Percentiles rank a stretch among this genome's conserved stretches.
These are phyloP conservation scores for Stenotaenia linearis DNA, from an alignment of 2,888 invertebrate species.

Conservation along the genomic window DNA sequence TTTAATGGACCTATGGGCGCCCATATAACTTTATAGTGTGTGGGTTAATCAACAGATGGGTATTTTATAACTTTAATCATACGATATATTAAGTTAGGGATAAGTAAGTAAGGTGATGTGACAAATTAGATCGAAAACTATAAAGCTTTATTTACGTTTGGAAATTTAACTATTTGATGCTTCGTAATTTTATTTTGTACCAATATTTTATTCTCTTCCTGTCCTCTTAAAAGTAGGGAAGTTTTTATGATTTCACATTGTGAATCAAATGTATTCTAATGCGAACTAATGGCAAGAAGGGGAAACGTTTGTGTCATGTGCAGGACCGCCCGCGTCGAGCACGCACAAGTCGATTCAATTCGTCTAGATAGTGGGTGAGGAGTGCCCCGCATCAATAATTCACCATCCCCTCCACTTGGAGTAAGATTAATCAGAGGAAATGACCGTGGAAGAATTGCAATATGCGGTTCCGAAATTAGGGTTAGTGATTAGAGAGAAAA, in stretches of 20 bases:
- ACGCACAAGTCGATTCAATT: constrained; percentile 20
- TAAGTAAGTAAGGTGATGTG: no score
- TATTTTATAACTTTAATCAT: no score
- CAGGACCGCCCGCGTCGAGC: constrained; percentile 19
- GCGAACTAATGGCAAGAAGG: constrained; percentile 17
- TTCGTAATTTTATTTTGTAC: no score
- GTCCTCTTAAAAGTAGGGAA: background rate
- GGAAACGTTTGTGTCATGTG: constrained; percentile 20
- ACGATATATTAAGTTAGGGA: no score
- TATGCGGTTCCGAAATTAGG: background rate
- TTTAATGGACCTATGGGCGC: no score
- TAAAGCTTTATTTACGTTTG: no score
- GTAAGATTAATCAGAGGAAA: constrained; percentile 21
- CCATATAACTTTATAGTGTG: no score
- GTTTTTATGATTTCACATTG: constrained; percentile 3
- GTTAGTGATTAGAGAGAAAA: no score
- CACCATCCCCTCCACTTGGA: background rate
- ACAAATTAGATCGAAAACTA: no score
- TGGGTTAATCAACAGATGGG: no score
- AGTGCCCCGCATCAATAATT: constrained; percentile 19
- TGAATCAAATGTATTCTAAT: constrained; percentile 8
- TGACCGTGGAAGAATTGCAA: background rate
- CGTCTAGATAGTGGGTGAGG: constrained; percentile 10
- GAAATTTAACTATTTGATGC: no score
- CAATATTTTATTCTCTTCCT: background rate